Evolutionary conservation across 1,140 invertebrate species (phyloP), one percentile per base, ranked within the genome.

Genomic region (Proctacanthus coquilletti): DNA sequence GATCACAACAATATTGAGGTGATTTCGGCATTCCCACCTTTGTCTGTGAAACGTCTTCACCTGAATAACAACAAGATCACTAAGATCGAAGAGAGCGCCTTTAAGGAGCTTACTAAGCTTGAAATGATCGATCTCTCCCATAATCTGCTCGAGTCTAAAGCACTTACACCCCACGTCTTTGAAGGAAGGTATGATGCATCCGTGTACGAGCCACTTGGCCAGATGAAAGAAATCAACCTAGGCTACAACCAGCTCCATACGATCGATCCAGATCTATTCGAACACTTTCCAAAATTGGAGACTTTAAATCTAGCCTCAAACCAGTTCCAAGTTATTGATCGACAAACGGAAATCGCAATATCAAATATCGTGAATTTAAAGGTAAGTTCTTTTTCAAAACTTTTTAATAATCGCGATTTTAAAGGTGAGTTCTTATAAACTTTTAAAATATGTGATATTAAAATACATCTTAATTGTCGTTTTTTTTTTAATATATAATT

Each of bases 241-340:
- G 70, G 71, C 1, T 49, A 71, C 42, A 84, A 85, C 50, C 51
- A 67, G 11, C 45, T 85, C 3, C 72, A 80, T 42, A 72, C 65
- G 1, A 50, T 85, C 1, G 48, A 82, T 49, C 62, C 65, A 30
- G 75, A 82, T 47, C 20, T 80, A 5, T 86, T 86, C 50, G 74
- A 80, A 41, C 81, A 85, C 46, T 49, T 76, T 8, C 58, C 66
- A 3, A 53, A 69, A 18, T 45, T 88, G 3, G 72, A 72, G 40
- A 63, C 67, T 21, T 56, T 88, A 14, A 67, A 71, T 42, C 51
- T 87, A 1, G 71, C 69, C 25, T 64, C 69, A 5, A 87, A 86
- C 56, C 74, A 71, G 0, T 60, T 86, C 2, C 60, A 51, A 19
- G 60, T 66, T 0, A 65, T 84, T 5, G 74, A 80, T 45, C 53